Percentiles rank a stretch among this genome's conserved stretches.
phyloP scores from a whole-genome alignment of 2,888 invertebrate species.

The Druceiella hillmani region DNA sequence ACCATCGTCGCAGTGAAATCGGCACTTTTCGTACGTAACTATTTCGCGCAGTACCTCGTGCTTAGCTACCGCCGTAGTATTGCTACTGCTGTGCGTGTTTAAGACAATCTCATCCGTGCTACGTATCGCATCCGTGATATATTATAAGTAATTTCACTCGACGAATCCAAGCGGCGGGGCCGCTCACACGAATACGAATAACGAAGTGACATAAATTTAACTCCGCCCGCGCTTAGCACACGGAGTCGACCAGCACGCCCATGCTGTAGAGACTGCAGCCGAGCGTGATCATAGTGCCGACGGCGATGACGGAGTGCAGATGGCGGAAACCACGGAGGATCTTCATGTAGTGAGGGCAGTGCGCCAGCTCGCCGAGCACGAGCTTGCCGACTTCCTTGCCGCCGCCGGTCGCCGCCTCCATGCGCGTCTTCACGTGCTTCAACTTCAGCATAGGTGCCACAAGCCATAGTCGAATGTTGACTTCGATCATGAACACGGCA shows the following conservation, averaged over 20 bases:
- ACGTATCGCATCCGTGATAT: too few species aligned
- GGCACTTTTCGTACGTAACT: too few species aligned
- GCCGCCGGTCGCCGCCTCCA: conserved; percentile 70
- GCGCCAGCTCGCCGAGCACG: conserved; percentile 62
- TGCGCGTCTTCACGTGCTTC: conserved; percentile 67
- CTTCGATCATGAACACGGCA: conserved; percentile 65
- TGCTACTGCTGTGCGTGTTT: too few species aligned
- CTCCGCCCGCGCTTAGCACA: conserved; percentile 31
- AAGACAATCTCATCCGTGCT: too few species aligned
- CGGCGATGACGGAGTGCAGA: conserved; percentile 72
- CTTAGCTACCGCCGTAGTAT: too few species aligned
- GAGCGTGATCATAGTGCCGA: conserved; percentile 64
- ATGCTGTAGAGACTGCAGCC: conserved; percentile 46
- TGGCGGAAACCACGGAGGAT: conserved; percentile 69
- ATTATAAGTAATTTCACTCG: too few species aligned
- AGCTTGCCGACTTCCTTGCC: conserved; percentile 75
- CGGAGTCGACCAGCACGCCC: conserved; percentile 44
- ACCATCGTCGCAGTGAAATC: too few species aligned
- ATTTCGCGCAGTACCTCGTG: too few species aligned
- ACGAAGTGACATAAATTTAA: too few species aligned
- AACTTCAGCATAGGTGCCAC: conserved; percentile 68
- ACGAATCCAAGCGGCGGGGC: too few species aligned
- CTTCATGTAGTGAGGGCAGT: conserved; percentile 75
- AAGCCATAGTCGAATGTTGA: conserved; percentile 69
- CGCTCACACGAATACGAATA: too few species aligned